Evolutionary conservation across 1,140 invertebrate species (phyloP).

Genomic region (Micrasema longulum): DNA sequence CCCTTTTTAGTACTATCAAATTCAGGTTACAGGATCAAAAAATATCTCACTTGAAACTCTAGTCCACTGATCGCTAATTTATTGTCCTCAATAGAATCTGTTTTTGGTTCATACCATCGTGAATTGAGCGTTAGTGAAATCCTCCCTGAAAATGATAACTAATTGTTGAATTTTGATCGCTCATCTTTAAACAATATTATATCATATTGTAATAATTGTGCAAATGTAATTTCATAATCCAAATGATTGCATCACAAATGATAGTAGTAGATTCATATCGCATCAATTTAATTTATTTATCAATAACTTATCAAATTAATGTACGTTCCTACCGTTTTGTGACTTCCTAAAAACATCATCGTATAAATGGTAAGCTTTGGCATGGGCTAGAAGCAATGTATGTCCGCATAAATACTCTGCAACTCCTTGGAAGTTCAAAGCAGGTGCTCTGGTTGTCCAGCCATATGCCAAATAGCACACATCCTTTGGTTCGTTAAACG

Average conservation of each 20-base stretch:
- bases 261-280: no score
- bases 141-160: constrained; percentile 2
- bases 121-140: neutral
- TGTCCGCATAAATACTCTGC: constrained; percentile 72
- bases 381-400: constrained; percentile 72
- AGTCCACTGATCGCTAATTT: no score
- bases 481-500: constrained; percentile 65
- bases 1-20: no score
- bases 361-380: constrained; percentile 74
- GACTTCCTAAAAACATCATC: constrained; percentile 70
- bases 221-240: no score
- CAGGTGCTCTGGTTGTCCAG: constrained; percentile 57
- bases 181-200: no score
- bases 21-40: no score
- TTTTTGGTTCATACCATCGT: neutral
- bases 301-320: no score
- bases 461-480: constrained; percentile 60
- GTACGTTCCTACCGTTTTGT: constrained; percentile 71
- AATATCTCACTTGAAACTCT: no score
- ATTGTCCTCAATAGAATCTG: neutral
- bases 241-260: no score
- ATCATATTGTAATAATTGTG: no score
- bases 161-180: no score
- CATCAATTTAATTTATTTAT: no score
- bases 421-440: constrained; percentile 68